Base-by-base conservation (phyloP, 2,797 vertebrate species). In the Champsocephalus gunnari region DNA sequence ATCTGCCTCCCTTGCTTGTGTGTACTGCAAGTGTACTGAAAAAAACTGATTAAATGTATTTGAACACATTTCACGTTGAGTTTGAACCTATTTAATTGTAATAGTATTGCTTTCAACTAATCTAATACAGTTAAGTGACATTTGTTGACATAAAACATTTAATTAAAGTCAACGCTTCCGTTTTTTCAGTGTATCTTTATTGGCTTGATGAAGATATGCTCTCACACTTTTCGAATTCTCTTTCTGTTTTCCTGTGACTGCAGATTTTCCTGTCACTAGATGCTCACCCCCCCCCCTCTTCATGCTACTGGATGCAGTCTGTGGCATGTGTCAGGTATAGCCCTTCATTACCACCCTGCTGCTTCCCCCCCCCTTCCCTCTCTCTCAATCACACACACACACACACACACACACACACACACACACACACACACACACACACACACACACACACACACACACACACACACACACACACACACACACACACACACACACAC, bases 271-370 rank as follows among this genome's bases (percentile, higher is more conserved):
- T 82, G 79, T 76, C 67, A 78, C 65, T 79, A 17, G 70, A 80
- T 81, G 71, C 34, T 56, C 77, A 47, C 79, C 75, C 76, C 78
- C 76, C 78, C 73, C 21, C 21, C 21, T 60, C 66, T 45, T 57
- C 60, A 61, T 81, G 76, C 82, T 73, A 78, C 85, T 83, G 82
- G 66, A 89, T 87, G 76, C 72, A 64, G 72, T 79, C 79, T 83
- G 77, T 88, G 79, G 80, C 81, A 86, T 89, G 84, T 91, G 86
- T 89, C 87, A 91, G 86, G 73, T 91, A 82, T 75, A 89, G 84
- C 89, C 82, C 66, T 87, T 89, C 77, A 87, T 87, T 92, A 85
- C 75, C 80, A 71, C 75, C 82, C 76, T 74, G 76, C 81, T 77
- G 83, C 75, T 82, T 4, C 28, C 28, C 70, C 83, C 58, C 38